phyloP scores from a whole-genome alignment of 2,113 vertebrate species.

The Prolemur simus region DNA sequence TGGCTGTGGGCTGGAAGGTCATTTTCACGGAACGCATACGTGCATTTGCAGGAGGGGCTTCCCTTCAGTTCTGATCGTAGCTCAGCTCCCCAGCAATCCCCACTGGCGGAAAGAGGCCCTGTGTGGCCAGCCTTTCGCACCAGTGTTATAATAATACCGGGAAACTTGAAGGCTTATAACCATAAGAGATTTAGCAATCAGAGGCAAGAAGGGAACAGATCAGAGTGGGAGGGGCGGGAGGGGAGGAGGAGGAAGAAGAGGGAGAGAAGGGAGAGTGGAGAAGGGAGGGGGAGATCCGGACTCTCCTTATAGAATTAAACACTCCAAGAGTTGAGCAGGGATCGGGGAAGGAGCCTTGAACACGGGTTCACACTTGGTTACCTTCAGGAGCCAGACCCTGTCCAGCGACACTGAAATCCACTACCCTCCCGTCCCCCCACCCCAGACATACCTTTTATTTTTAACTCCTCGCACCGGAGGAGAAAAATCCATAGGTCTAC shows the following conservation, averaged over 20 bases:
- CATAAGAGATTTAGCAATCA: not conserved
- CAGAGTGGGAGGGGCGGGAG: not conserved
- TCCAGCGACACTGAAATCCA: not conserved
- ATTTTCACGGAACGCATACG: accelerated
- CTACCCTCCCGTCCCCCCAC: too few species aligned
- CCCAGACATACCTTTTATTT: not conserved
- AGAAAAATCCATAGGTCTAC: too few species aligned
- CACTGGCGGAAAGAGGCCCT: not conserved
- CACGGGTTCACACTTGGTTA: not conserved
- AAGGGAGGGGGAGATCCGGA: not conserved
- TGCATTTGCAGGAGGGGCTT: accelerated
- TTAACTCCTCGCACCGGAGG: not conserved
- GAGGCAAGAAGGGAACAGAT: not conserved
- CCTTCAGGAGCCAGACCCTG: not conserved
- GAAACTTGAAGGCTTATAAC: not conserved
- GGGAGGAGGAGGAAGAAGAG: too few species aligned
- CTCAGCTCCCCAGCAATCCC: not conserved
- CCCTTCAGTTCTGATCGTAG: not conserved
- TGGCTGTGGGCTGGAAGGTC: not conserved
- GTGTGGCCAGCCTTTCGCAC: not conserved
- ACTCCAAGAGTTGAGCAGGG: not conserved
- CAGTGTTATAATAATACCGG: accelerated
- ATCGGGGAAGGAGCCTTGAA: not conserved
- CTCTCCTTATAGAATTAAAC: not conserved
- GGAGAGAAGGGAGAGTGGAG: not conserved